Conservation (phyloP, 1,140 invertebrate genomes). For the Hermatobates lingyangjiaoensis region DNA sequence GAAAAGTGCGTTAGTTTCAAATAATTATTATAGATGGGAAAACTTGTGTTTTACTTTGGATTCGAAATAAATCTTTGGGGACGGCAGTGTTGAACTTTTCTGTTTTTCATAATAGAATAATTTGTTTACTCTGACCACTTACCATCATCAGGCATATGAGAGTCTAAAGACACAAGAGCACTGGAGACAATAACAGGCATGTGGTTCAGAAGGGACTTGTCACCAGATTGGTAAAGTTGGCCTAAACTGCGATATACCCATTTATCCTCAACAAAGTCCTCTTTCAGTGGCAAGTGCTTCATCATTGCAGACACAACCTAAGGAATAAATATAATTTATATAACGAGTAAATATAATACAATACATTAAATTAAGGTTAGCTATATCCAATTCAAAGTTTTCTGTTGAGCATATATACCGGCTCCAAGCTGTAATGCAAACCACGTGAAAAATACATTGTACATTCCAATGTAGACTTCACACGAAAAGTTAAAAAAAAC, state of each 20-base stretch:
- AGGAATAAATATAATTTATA: too few species aligned
- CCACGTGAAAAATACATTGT: not conserved
- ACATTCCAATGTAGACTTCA: too few species aligned
- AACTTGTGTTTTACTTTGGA: too few species aligned
- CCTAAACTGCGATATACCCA: constrained; percentile 45
- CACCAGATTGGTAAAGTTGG: constrained; percentile 36
- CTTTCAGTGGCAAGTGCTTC: constrained; percentile 45
- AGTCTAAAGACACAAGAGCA: constrained; percentile 12
- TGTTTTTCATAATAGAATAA: too few species aligned
- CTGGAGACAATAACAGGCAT: constrained; percentile 31
- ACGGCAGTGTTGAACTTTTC: too few species aligned
- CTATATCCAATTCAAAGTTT: too few species aligned
- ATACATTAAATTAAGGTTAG: too few species aligned
- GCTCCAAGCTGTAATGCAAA: not conserved
- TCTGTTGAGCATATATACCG: not conserved
- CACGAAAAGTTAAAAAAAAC: too few species aligned
- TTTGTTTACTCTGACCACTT: constrained; percentile 1
- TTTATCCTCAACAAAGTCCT: constrained; percentile 55
- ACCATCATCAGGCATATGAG: constrained; percentile 14
- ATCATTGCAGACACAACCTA: constrained; percentile 53
- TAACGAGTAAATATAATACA: too few species aligned
- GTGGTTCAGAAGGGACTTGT: constrained; percentile 29
- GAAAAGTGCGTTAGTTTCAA: too few species aligned
- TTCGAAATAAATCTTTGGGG: too few species aligned
- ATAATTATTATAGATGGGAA: too few species aligned